phyloP scores from a whole-genome alignment of 2,113 vertebrate genomes.

The Rattus norvegicus region DNA sequence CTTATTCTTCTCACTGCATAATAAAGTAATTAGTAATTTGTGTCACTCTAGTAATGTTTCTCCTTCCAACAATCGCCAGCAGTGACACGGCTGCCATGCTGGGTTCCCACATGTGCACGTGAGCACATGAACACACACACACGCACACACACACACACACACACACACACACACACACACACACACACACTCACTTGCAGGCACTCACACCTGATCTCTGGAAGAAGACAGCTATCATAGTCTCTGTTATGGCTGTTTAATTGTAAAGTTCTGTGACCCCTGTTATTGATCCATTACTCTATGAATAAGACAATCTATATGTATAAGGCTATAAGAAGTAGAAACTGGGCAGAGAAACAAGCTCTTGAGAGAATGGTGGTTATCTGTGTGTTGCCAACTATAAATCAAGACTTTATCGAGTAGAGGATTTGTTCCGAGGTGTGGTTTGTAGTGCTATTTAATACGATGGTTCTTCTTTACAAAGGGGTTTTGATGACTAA shows the following conservation, averaged over 20 bases:
- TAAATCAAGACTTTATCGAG: conserved; percentile 35
- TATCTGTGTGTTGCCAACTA: neutral
- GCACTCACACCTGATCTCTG: neutral
- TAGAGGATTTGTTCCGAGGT: conserved; percentile 22
- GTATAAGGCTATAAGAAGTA: neutral
- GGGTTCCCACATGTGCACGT: neutral
- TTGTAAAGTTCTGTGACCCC: conserved; percentile 4
- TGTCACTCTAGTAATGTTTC: conserved; percentile 84
- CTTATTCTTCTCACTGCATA: conserved; percentile 85
- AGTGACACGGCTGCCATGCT: conserved; percentile 75
- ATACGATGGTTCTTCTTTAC: neutral
- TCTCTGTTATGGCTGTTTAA: conserved; percentile 34
- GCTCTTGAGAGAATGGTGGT: neutral
- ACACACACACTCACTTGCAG: neutral
- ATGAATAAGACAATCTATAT: neutral
- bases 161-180: neutral
- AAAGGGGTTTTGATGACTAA: neutral
- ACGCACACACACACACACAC: neutral
- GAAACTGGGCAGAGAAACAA: conserved; percentile 3
- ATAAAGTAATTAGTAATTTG: conserved; percentile 89
- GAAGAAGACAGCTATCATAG: neutral
- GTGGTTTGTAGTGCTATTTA: neutral
- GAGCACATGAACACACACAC: neutral
- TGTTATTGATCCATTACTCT: neutral
- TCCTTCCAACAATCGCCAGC: conserved; percentile 78